phyloP scores from a whole-genome alignment of 2,888 invertebrate species.

The Capitulum mitella region DNA sequence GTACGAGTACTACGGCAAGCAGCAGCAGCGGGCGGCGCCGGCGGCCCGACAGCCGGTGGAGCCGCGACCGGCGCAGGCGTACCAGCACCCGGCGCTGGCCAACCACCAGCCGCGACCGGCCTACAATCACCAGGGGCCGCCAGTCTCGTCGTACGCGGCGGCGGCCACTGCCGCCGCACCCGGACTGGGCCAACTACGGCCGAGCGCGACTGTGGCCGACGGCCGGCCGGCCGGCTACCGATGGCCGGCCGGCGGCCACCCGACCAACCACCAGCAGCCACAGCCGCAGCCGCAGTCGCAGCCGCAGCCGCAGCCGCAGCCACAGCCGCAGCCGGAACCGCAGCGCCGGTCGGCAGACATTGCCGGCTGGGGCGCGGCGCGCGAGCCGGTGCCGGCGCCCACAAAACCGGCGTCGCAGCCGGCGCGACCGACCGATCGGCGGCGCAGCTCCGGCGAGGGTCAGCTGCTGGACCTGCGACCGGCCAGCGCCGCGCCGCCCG shows the following conservation, averaged over 20 bases:
- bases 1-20: not conserved
- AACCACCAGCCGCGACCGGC: not conserved
- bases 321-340: too few relatives aligned
- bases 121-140: not conserved
- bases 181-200: not conserved
- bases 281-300: too few relatives aligned
- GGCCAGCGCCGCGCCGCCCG: constrained; percentile 14
- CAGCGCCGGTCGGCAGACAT: too few relatives aligned
- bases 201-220: not conserved
- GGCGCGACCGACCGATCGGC: not conserved
- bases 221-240: not conserved
- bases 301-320: too few relatives aligned
- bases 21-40: not conserved
- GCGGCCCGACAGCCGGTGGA: not conserved
- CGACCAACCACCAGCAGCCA: not conserved
- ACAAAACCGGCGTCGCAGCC: not conserved
- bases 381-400: not conserved
- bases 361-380: too few relatives aligned
- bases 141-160: not conserved
- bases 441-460: not conserved
- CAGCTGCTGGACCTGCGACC: constrained; percentile 9
- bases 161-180: not conserved
- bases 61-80: not conserved
- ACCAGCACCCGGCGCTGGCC: constrained; percentile 3
- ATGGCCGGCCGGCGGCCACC: not conserved